Evolutionary conservation across 1,140 invertebrate species (phyloP).

Genomic region (Batillaria attramentaria): DNA sequence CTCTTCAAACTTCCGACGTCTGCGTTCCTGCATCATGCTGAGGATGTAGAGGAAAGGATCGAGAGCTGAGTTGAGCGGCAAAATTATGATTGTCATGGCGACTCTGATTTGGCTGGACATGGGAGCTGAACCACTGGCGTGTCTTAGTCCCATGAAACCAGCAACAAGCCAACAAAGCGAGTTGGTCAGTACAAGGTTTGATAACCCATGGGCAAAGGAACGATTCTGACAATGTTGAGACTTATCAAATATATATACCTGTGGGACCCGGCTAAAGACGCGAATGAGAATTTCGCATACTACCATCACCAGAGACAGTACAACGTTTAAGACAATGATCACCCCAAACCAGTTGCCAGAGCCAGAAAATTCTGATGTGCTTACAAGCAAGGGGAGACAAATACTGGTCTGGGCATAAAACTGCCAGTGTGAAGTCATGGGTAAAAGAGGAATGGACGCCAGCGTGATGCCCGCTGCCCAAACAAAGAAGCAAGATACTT

Average conservation of each 20-base stretch:
- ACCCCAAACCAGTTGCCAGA: background rate
- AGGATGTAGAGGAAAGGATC: background rate
- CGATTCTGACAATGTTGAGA: background rate
- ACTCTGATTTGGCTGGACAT: background rate
- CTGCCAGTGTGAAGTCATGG: background rate
- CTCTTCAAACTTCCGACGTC: background rate
- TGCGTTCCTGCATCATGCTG: conserved; percentile 1
- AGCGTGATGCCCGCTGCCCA: background rate
- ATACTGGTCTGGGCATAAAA: background rate
- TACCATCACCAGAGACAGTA: background rate
- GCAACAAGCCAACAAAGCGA: background rate
- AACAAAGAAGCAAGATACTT: background rate
- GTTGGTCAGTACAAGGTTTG: background rate
- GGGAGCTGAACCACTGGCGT: background rate
- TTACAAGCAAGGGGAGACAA: background rate
- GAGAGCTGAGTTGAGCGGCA: background rate
- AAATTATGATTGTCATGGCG: background rate
- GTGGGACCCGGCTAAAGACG: background rate
- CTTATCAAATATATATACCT: background rate
- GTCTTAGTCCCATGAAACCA: background rate
- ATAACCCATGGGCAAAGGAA: background rate
- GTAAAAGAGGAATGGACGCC: background rate
- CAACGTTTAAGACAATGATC: background rate
- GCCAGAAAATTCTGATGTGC: background rate
- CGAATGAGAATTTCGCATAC: background rate